A percentile compares a stretch with the other conserved stretches of the same genome.
Evolutionary conservation across 1,140 invertebrate species (phyloP).

Genomic region (Caligus rogercresseyi): DNA sequence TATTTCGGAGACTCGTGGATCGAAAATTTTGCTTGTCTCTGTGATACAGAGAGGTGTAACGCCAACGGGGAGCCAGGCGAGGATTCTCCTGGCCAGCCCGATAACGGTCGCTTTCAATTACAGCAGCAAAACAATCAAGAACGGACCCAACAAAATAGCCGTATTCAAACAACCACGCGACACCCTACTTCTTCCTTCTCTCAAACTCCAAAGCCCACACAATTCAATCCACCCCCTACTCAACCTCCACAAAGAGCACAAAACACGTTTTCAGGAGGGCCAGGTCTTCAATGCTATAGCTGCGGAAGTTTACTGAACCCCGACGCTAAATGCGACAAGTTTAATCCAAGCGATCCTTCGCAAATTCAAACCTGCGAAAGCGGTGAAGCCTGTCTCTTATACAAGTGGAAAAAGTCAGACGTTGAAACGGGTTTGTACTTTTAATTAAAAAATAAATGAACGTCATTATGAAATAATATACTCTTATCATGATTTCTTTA

Average conservation of each 20-base stretch:
- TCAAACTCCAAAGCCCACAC: background rate
- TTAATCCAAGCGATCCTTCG: slow-evolving; percentile 5
- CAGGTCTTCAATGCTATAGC: slow-evolving; percentile 12
- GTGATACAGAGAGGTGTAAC: slow-evolving; percentile 18
- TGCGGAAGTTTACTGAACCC: slow-evolving; percentile 17
- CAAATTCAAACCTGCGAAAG: slow-evolving; percentile 2
- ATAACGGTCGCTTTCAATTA: background rate
- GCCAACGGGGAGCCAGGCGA: background rate
- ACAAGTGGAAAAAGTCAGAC: slow-evolving; percentile 17
- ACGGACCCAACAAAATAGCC: background rate
- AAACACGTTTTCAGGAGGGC: background rate
- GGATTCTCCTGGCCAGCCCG: background rate
- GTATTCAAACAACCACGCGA: background rate
- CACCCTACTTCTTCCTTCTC: background rate
- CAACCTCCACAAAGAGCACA: background rate
- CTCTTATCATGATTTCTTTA: background rate
- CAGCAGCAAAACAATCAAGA: background rate
- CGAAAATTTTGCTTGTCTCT: slow-evolving; percentile 18
- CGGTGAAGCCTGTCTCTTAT: slow-evolving; percentile 16
- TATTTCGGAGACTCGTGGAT: slow-evolving; percentile 13
- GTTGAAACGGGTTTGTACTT: background rate
- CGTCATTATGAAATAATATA: too few species aligned
- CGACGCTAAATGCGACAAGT: slow-evolving; percentile 5
- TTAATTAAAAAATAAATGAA: too few species aligned
- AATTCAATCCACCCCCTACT: background rate